Conservation (phyloP, 2,113 vertebrate species). For the Elgaria multicarinata region DNA sequence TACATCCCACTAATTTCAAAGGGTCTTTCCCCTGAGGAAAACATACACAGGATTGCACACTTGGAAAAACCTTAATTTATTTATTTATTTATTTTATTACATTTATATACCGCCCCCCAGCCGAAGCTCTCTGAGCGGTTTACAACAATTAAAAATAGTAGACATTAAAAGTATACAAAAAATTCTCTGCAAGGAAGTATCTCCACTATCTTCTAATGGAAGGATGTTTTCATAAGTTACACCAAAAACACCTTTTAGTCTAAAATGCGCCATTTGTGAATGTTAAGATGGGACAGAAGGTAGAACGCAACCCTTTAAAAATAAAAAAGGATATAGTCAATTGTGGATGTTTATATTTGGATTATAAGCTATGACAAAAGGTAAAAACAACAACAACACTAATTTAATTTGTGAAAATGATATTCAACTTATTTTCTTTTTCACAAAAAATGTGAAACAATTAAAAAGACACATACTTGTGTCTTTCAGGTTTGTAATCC, state of each 20-base stretch:
- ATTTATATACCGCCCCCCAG: too few species aligned
- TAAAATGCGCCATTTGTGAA: background rate
- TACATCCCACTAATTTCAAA: background rate
- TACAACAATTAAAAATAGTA: too few species aligned
- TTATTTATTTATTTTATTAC: too few species aligned
- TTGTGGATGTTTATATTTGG: background rate
- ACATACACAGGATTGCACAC: background rate
- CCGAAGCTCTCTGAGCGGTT: too few species aligned
- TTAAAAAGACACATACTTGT: background rate
- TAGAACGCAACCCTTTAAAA: background rate
- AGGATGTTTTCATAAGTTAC: background rate
- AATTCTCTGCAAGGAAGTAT: background rate
- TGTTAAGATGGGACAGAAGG: background rate
- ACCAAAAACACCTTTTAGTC: background rate
- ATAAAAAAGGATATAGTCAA: background rate
- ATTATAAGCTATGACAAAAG: background rate
- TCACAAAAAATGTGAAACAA: background rate
- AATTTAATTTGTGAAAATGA: background rate
- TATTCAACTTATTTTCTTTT: background rate
- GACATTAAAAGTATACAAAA: too few species aligned
- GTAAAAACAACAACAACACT: background rate
- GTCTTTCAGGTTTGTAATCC: background rate
- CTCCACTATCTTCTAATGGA: background rate
- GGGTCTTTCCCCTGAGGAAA: background rate
- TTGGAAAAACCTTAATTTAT: background rate